Percentiles rank a stretch among this genome's conserved stretches.
Conservation (phyloP, 2,797 vertebrate species). For the Melanotaenia nigrans region DNA sequence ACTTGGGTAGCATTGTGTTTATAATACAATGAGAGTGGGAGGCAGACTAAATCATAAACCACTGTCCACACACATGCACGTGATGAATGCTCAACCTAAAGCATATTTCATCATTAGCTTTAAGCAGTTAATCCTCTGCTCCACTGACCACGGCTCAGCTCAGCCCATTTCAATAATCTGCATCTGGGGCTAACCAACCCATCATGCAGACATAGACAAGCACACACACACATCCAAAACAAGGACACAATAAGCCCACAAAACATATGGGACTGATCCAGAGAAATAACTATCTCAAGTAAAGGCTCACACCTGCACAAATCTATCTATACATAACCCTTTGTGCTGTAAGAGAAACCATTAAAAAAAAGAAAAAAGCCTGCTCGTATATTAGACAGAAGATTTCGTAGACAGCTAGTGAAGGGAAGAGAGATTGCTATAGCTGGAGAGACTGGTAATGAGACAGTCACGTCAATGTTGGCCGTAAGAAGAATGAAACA, state of each 20-base stretch:
- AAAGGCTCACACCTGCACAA: slow-evolving; percentile 41
- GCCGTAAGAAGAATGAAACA: slow-evolving; percentile 22
- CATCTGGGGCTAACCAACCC: slow-evolving; percentile 76
- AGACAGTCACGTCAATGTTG: slow-evolving; percentile 6
- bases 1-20: slow-evolving; percentile 46
- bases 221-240: slow-evolving; percentile 45
- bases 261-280: slow-evolving; percentile 70
- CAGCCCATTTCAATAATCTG: slow-evolving; percentile 85
- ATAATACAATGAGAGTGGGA: slow-evolving; percentile 27
- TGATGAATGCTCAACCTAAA: slow-evolving; percentile 61
- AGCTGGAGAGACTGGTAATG: slow-evolving; percentile 22
- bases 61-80: slow-evolving; percentile 33
- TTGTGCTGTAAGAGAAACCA: slow-evolving; percentile 30
- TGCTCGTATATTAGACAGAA: slow-evolving; percentile 27
- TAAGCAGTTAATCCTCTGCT: slow-evolving; percentile 88
- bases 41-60: slow-evolving; percentile 45
- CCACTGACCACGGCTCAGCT: slow-evolving; percentile 79
- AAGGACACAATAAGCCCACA: slow-evolving; percentile 60
- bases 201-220: slow-evolving; percentile 46
- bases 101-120: slow-evolving; percentile 88
- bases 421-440: slow-evolving; percentile 17
- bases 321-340: slow-evolving; percentile 42
- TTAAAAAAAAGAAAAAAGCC: slow-evolving; percentile 8
- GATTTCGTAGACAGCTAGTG: background rate
- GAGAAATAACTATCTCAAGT: slow-evolving; percentile 59